Base-by-base conservation (phyloP, 2,797 vertebrate species). In the Trachurus trachurus region DNA sequence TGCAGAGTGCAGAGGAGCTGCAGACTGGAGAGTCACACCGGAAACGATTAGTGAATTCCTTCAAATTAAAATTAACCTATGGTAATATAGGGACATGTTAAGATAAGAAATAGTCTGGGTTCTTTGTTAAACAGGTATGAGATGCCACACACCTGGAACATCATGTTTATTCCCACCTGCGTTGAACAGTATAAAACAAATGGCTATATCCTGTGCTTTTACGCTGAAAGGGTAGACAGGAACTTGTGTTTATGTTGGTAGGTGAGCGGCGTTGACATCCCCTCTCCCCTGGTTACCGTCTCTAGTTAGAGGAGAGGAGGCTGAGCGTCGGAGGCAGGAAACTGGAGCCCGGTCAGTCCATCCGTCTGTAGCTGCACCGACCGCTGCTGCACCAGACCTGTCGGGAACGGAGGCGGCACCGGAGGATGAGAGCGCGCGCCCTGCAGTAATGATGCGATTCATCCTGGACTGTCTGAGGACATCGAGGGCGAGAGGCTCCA, bases 401-500 rank as follows among this genome's bases (percentile, higher is more conserved):
- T n/a, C 47, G 3, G 49, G n/a, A 9, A 21, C 49, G 49, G 49
- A 58, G 53, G 44, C 39, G 63, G 22, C 73, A 17, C 6, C 42
- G 2, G 74, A 85, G 71, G 72, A 89, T 89, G 85, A 74, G 69
- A 37, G 83, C 64, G 19, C 58, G 54, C 47, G 53, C 34, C 45
- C 81, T 76, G 87, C 88, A 87, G 83, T 72, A 72, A 90, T 88
- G 87, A 87, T 88, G 87, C 88, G 79, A 37, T 87, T 90, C 52
- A 73, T 90, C 8, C 39, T 87, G 77, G 87, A 90, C 63, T 88
- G 88, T 42, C 66, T 87, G 79, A 80, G 83, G 87, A 87, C 85
- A 17, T 47, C 72, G 69, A 56, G 71, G 31, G 73, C 71, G 0
- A 79, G 65, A 16, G 40, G 9, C 68, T 34, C 54, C 0, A 53